phyloP scores from a whole-genome alignment of 2,888 invertebrate genomes.

The Andrena fulva region DNA sequence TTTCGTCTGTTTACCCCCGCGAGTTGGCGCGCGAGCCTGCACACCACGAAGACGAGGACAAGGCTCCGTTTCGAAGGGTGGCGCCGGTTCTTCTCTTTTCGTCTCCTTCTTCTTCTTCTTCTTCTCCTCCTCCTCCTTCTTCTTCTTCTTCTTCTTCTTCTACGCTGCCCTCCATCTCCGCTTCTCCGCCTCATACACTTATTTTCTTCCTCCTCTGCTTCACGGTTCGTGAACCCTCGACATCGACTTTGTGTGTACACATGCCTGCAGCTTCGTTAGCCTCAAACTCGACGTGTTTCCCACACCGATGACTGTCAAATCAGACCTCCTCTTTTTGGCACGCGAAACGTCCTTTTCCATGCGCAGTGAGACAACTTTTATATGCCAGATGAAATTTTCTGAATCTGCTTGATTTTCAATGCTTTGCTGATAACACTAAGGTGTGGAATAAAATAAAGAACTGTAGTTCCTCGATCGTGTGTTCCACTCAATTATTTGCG shows the following conservation, averaged over 20 bases:
- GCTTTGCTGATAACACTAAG: not conserved
- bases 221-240: constrained; percentile 69
- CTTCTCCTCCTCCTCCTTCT: too few relatives aligned
- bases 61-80: constrained; percentile 65
- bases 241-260: constrained; percentile 69
- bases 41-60: constrained; percentile 65
- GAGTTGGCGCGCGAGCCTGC: constrained; percentile 75
- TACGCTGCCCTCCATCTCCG: constrained; percentile 8
- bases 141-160: constrained; percentile 14
- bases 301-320: constrained; percentile 66
- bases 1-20: constrained; percentile 82
- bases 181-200: constrained; percentile 4
- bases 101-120: constrained; percentile 30
- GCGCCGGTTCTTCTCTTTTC: constrained; percentile 63
- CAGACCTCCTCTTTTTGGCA: constrained; percentile 44
- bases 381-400: constrained; percentile 9
- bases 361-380: constrained; percentile 18
- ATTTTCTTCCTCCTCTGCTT: constrained; percentile 49
- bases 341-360: constrained; percentile 30
- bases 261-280: constrained; percentile 72
- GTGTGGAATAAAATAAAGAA: not conserved
- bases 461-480: not conserved
- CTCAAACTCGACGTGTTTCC: constrained; percentile 64
- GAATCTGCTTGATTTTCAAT: constrained; percentile 12
- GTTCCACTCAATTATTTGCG: not conserved